phyloP scores from a whole-genome alignment of 2,797 vertebrate genomes.

The Artibeus lituratus region DNA sequence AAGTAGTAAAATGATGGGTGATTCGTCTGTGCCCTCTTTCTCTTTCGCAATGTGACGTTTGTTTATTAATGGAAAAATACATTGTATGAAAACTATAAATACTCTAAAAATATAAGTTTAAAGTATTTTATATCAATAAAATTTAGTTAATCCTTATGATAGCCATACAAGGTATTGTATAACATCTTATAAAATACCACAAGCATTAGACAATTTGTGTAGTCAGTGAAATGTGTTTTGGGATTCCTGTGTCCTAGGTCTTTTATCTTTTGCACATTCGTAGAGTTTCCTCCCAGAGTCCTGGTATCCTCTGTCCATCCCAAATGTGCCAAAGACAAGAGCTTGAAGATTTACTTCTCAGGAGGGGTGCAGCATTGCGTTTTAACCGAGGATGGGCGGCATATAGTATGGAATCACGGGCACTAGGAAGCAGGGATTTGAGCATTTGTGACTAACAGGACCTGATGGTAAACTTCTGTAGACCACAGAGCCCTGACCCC shows the following conservation, averaged over 20 bases:
- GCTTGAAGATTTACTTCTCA: neutral
- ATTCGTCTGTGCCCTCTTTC: neutral
- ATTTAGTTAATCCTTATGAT: neutral
- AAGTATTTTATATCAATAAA: conserved; percentile 31
- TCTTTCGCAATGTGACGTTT: neutral
- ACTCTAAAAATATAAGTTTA: conserved; percentile 24
- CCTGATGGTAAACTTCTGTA: neutral
- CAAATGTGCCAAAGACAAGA: neutral
- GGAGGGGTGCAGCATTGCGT: neutral
- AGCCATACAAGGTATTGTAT: neutral
- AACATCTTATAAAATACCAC: conserved; percentile 6
- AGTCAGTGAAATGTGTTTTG: neutral
- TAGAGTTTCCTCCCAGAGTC: neutral
- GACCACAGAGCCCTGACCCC: neutral
- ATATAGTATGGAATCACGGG: neutral
- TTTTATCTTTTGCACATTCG: conserved; percentile 8
- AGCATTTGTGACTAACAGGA: neutral
- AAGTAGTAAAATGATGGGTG: conserved; percentile 11
- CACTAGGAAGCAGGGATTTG: neutral
- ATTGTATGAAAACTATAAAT: conserved; percentile 25
- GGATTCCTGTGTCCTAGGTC: neutral
- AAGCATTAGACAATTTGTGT: neutral
- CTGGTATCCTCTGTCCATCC: neutral
- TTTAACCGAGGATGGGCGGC: neutral
- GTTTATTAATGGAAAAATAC: conserved; percentile 5